These are phyloP conservation scores for Caloenas nicobarica DNA, from an alignment of 2,113 vertebrate species.

Conservation along the genomic window DNA sequence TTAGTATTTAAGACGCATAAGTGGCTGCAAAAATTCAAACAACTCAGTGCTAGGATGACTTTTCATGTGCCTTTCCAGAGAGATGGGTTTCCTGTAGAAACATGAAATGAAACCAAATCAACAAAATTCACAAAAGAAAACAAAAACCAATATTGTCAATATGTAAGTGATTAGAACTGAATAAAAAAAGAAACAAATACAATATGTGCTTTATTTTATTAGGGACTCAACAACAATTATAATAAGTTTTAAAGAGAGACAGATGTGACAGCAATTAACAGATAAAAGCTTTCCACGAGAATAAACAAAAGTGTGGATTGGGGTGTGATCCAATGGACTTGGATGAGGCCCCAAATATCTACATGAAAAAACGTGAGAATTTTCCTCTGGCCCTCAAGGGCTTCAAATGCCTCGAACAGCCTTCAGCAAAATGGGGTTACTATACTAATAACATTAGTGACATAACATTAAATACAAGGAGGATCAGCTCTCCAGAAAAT, in stretches of 20 bases:
- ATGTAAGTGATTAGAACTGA: constrained; percentile 7
- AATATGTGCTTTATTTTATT: constrained; percentile 23
- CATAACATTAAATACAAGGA: not conserved
- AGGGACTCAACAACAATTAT: not conserved
- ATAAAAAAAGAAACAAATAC: constrained; percentile 9
- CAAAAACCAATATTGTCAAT: not conserved
- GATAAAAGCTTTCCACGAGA: not conserved
- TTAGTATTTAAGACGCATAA: not conserved
- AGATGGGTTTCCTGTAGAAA: not conserved
- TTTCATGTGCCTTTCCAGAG: not conserved
- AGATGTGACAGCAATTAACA: constrained; percentile 23
- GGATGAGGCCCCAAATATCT: not conserved
- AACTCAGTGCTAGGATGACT: not conserved
- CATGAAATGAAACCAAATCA: not conserved
- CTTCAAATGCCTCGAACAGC: not conserved
- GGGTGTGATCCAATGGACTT: not conserved
- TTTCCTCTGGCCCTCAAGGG: not conserved
- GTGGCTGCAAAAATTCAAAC: not conserved
- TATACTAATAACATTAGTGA: not conserved
- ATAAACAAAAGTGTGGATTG: not conserved
- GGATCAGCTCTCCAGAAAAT: not conserved
- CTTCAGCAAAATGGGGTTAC: not conserved
- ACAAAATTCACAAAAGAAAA: not conserved
- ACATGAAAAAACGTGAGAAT: not conserved
- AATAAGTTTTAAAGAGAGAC: constrained; percentile 16